These are phyloP conservation scores for Piprites chloris DNA, from an alignment of 2,113 vertebrate genomes.

Conservation along the genomic window DNA sequence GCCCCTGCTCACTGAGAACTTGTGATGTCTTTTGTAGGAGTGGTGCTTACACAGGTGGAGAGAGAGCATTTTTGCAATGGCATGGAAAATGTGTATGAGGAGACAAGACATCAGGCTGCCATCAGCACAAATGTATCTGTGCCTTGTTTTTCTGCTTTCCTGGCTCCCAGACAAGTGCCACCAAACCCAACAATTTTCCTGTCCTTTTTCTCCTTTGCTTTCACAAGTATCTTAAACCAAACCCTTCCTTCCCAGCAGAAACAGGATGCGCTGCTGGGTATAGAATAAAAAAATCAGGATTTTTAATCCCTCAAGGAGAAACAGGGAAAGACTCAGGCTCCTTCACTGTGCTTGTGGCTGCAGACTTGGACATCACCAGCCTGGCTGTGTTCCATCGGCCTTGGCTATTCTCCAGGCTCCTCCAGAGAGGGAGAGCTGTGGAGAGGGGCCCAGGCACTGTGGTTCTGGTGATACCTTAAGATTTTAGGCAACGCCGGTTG, in stretches of 20 bases:
- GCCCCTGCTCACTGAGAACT: background rate
- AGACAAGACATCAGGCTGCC: background rate
- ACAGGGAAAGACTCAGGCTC: background rate
- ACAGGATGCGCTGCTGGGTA: background rate
- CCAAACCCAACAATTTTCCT: background rate
- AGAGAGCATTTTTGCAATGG: background rate
- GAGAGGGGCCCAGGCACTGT: fast-evolving
- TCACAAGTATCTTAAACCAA: background rate
- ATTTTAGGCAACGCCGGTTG: background rate
- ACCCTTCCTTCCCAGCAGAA: background rate
- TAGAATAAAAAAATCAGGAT: background rate
- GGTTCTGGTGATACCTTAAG: too few relatives aligned
- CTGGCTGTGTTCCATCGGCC: background rate
- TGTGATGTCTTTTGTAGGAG: background rate
- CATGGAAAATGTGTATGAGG: background rate
- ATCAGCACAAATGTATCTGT: background rate
- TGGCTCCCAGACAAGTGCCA: background rate
- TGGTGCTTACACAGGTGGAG: background rate
- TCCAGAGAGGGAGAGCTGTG: background rate
- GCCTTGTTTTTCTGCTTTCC: background rate
- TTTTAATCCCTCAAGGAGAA: background rate
- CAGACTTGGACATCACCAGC: background rate
- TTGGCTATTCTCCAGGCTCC: background rate
- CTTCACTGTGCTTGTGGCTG: fast-evolving
- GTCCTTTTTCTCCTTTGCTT: background rate